Base-by-base conservation (phyloP, 1,140 invertebrate species). In the Drosophila lini region DNA sequence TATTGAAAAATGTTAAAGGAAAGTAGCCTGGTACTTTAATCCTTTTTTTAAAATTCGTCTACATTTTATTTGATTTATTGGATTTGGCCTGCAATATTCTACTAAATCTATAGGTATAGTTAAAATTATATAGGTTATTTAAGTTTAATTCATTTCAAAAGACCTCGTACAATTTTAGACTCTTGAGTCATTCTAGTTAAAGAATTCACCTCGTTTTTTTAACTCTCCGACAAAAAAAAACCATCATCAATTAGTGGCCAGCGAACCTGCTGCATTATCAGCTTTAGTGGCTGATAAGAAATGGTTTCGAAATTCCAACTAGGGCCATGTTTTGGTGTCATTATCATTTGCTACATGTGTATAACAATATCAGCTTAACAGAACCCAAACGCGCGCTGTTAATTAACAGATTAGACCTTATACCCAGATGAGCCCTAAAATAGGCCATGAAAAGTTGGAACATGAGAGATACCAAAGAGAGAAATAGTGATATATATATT, bases 231-330 rank as follows among this genome's bases (percentile, higher is more conserved):
- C 15, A 15, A 47, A 48, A 31, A 22, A 41, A 31, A 38, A 36
- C 19, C 28, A 36, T 22, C 16, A 71, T 71, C 68, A 70, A 71
- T 71, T 71, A 71, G 16, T 71, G 62, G 22, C 65, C 65, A 41
- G 50, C 36, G 36, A 40, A 71, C 68, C 34, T 47, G 36, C 10
- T 59, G 42, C 44, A 69, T 71, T 71, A 71, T 71, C 68, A 58
- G 68, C 52, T 70, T 58, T 48, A 40, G 31, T 41, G 9, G 7
- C 41, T 50, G 68, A 71, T 71, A 71, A 59, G 28, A 41, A 71
- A 13, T 5, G 0, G 16, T 71, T 71, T 71, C 16, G 36, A 71
- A 70, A 71, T 71, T 10, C 28, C 28, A 67, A 38, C 52, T 41
- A 48, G 31, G n/a, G 31, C 42, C 50, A 40, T 69, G 68, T 71